Percentiles rank a stretch among this genome's conserved stretches.
phyloP scores from a whole-genome alignment of 2,888 invertebrate genomes.

The Clistopyga incitator region DNA sequence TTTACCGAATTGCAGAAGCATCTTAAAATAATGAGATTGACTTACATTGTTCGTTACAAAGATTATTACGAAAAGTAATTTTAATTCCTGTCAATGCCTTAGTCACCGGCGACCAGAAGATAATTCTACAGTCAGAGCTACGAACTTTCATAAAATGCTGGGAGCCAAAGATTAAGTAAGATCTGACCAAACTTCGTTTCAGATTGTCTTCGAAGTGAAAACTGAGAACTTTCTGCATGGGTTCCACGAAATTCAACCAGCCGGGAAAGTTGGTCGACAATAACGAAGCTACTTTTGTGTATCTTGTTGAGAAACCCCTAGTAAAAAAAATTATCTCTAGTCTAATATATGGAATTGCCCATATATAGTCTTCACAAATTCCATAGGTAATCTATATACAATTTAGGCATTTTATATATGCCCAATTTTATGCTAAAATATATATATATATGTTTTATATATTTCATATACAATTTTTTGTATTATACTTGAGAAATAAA shows the following conservation, averaged over 20 bases:
- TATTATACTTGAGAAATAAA: background rate
- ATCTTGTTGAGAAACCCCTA: background rate
- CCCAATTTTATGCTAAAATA: no score
- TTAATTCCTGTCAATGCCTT: no score
- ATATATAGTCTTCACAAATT: no score
- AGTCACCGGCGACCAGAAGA: background rate
- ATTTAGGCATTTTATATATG: no score
- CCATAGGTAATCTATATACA: no score
- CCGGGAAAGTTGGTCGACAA: slow-evolving; percentile 26
- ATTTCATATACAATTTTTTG: no score
- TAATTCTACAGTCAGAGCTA: background rate
- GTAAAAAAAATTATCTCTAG: no score
- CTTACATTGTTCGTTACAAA: no score
- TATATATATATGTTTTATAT: no score
- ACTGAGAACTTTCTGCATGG: background rate
- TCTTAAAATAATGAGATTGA: background rate
- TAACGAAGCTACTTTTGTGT: slow-evolving; percentile 15
- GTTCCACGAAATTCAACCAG: background rate
- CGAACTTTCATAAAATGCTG: background rate
- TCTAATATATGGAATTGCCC: no score
- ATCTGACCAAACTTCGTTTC: slow-evolving; percentile 6
- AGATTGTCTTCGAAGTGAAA: slow-evolving; percentile 8
- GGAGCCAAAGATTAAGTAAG: background rate
- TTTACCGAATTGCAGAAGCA: background rate
- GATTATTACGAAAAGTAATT: no score